Conservation (phyloP, 2,888 invertebrate species). For the Eristalis tenax region DNA sequence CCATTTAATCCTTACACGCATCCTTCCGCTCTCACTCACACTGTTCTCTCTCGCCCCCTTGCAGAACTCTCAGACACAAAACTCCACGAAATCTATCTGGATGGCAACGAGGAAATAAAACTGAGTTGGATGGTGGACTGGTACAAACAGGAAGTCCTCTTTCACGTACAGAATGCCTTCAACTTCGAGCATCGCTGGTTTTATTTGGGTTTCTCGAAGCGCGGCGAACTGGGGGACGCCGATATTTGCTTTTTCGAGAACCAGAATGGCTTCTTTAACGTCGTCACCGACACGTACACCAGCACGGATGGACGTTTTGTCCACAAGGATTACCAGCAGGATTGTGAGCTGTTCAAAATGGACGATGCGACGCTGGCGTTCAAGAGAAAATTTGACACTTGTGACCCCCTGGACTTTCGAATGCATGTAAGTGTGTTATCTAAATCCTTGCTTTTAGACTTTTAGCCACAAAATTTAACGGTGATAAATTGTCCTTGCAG, state of each 20-base stretch:
- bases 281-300: conserved; percentile 87
- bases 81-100: conserved; percentile 79
- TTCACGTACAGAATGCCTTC: conserved; percentile 81
- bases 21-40: neutral
- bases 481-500: conserved; percentile 81
- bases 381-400: conserved; percentile 91
- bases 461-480: neutral
- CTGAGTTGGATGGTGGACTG: conserved; percentile 81
- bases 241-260: conserved; percentile 92
- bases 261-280: conserved; percentile 80
- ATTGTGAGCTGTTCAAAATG: conserved; percentile 84
- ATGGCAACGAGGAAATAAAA: conserved; percentile 79
- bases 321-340: conserved; percentile 86
- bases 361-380: conserved; percentile 88
- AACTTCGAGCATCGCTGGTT: conserved; percentile 86
- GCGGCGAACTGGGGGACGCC: conserved; percentile 87
- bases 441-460: neutral
- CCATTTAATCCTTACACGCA: conserved; percentile 49
- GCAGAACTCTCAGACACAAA: conserved; percentile 80
- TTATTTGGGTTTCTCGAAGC: conserved; percentile 92
- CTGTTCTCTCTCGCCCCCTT: neutral
- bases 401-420: conserved; percentile 85
- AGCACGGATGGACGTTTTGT: conserved; percentile 85
- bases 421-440: conserved; percentile 78
- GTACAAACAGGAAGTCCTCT: conserved; percentile 81